Evolutionary conservation across 2,797 vertebrate genomes (phyloP).

Genomic region (Cirrhinus molitorella): DNA sequence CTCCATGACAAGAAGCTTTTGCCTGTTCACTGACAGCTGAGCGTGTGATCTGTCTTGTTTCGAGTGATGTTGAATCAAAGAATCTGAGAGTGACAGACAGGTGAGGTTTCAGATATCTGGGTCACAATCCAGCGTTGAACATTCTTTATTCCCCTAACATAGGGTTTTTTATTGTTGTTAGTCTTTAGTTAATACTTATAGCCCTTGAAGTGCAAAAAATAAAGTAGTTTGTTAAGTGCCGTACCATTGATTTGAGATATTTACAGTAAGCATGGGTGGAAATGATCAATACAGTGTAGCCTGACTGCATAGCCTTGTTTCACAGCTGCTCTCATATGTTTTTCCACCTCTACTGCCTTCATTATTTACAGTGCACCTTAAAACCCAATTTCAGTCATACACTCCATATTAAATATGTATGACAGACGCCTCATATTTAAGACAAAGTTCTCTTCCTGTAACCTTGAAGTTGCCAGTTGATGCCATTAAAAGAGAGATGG

Average conservation of each 20-base stretch:
- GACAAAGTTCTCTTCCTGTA: slow-evolving; percentile 54
- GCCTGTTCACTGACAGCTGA: slow-evolving; percentile 57
- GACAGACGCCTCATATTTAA: slow-evolving; percentile 54
- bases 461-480: slow-evolving; percentile 56
- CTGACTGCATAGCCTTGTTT: slow-evolving; percentile 77
- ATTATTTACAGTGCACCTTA: slow-evolving; percentile 68
- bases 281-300: slow-evolving; percentile 75
- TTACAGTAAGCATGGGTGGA: slow-evolving; percentile 73
- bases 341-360: slow-evolving; percentile 79
- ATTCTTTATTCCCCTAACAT: slow-evolving; percentile 44
- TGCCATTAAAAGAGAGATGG: slow-evolving; percentile 42
- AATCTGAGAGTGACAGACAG: slow-evolving; percentile 57
- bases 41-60: slow-evolving; percentile 63
- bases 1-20: slow-evolving; percentile 48
- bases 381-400: slow-evolving; percentile 62
- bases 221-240: slow-evolving; percentile 37
- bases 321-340: slow-evolving; percentile 80
- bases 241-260: slow-evolving; percentile 51
- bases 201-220: slow-evolving; percentile 27
- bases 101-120: slow-evolving; percentile 63
- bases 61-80: slow-evolving; percentile 67
- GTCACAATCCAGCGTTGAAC: slow-evolving; percentile 53
- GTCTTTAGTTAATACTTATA: slow-evolving; percentile 24
- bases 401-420: slow-evolving; percentile 63
- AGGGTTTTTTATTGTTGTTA: slow-evolving; percentile 37